Percentiles rank a stretch among this genome's conserved stretches.
These are phyloP conservation scores for Benthosema pterotum DNA, from an alignment of 2,797 vertebrate genomes.

Conservation along the genomic window DNA sequence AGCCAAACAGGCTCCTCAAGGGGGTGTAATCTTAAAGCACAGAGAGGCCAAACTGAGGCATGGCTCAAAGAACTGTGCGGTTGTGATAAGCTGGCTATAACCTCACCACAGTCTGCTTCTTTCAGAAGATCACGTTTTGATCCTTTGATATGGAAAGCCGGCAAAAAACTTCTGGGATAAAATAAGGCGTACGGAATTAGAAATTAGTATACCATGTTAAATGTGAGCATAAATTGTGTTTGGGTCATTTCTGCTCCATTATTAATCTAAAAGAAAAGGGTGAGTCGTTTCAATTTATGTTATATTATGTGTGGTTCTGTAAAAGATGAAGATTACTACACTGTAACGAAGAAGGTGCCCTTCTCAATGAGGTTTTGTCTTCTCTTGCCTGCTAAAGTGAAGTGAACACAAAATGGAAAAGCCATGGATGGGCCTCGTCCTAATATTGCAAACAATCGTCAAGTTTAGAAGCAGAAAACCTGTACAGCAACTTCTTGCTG, in stretches of 20 bases:
- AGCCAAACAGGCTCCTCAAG: slow-evolving; percentile 18
- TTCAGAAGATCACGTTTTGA: slow-evolving; percentile 18
- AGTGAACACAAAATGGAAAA: neutral
- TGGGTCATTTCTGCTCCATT: neutral
- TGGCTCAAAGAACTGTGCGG: neutral
- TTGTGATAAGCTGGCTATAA: slow-evolving; percentile 5
- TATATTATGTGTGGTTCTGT: neutral
- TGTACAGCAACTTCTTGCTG: slow-evolving; percentile 19
- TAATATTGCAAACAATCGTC: slow-evolving; percentile 1
- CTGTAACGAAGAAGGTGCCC: slow-evolving; percentile 4
- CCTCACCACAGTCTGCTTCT: slow-evolving; percentile 7
- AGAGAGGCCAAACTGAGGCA: neutral
- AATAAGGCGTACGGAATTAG: neutral
- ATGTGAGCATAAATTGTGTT: neutral
- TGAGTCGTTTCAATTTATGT: too few species aligned
- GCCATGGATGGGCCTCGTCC: slow-evolving; percentile 3
- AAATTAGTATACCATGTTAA: neutral
- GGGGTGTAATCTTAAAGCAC: slow-evolving; percentile 22
- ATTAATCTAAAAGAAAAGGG: neutral
- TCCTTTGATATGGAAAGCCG: slow-evolving; percentile 9
- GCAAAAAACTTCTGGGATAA: neutral
- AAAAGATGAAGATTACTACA: neutral
- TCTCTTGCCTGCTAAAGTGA: slow-evolving; percentile 16
- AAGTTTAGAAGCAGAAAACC: neutral
- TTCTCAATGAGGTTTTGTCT: slow-evolving; percentile 16